These are phyloP conservation scores for Neogobius melanostomus DNA, from an alignment of 2,113 vertebrate species.

Conservation along the genomic window DNA sequence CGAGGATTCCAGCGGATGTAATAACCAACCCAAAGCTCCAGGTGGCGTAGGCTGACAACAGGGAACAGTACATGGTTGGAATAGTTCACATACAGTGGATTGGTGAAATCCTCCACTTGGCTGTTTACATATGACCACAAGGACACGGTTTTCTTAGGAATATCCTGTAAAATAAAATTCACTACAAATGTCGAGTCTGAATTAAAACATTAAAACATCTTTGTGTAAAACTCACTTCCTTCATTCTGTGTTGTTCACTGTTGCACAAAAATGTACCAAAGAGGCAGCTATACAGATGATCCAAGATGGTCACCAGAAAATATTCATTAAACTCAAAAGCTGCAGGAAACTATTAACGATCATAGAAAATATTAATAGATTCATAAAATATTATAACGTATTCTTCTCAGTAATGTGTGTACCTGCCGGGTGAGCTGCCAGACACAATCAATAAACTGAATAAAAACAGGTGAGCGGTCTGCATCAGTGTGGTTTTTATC, in stretches of 20 bases:
- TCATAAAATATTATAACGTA: neutral
- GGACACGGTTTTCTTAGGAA: conserved; percentile 87
- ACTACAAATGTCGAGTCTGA: neutral
- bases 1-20: conserved; percentile 98
- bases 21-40: conserved; percentile 97
- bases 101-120: conserved; percentile 95
- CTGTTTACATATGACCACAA: conserved; percentile 97
- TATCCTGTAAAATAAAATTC: conserved; percentile 75
- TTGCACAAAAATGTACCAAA: conserved; percentile 97
- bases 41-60: conserved; percentile 93
- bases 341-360: conserved; percentile 85
- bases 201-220: neutral
- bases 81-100: conserved; percentile 93
- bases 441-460: conserved; percentile 97
- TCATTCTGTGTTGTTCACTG: conserved; percentile 90
- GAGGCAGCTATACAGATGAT: conserved; percentile 96
- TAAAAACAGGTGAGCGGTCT: conserved; percentile 93
- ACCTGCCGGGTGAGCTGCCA: conserved; percentile 99
- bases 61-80: conserved; percentile 94
- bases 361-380: conserved; percentile 29
- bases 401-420: conserved; percentile 10
- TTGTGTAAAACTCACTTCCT: conserved; percentile 80
- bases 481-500: conserved; percentile 96
- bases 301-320: conserved; percentile 93
- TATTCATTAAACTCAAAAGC: conserved; percentile 97